Evolutionary conservation across 1,140 invertebrate genomes (phyloP), one percentile per base, ranked within the genome.

Genomic region (Muscidifurax raptorellus): DNA sequence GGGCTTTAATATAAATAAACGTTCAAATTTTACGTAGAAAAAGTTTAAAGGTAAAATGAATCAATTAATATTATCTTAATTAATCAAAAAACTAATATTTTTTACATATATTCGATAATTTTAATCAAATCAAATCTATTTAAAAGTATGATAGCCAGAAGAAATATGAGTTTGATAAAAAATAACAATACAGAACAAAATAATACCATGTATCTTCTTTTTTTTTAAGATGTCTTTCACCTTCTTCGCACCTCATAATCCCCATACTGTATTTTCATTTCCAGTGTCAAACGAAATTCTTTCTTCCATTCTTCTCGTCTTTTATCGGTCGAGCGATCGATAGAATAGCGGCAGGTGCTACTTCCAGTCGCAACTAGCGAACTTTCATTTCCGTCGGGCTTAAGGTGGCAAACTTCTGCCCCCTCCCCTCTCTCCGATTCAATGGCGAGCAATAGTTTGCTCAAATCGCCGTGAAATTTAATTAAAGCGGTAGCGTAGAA

Each of bases 381-480:
- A 3, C 52, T 59, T 59, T 59, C 47, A 52, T 52, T 59, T 59
- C 22, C 52, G 52, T 18, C 4, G 1, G 15, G 18, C 15, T 59
- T 18, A 59, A 59, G 22, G 22, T 7, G 18, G 18, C 18, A 59
- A 59, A n/a, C 52, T 59, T 59, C n/a, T n/a, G 6, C 52, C n/a
- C n/a, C n/a, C n/a, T n/a, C n/a, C n/a, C n/a, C 10, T 40, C 36
- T 9, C 22, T 22, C 18, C 22, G 3, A 59, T 6, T 4, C 3
- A 59, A 59, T n/a, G 18, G 12, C 25, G 22, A 69, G 27, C 27
- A 69, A 69, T 69, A 22, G 52, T 59, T 59, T 59, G 18, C 52
- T 69, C 67, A 69, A 69, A 32, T 47, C 9, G 4, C 40, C 40
- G 40, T 25, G 22, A 76, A 76, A 76, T 76, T 76, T 47, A 76